phyloP scores from a whole-genome alignment of 2,113 vertebrate genomes.

The Gopherus flavomarginatus region DNA sequence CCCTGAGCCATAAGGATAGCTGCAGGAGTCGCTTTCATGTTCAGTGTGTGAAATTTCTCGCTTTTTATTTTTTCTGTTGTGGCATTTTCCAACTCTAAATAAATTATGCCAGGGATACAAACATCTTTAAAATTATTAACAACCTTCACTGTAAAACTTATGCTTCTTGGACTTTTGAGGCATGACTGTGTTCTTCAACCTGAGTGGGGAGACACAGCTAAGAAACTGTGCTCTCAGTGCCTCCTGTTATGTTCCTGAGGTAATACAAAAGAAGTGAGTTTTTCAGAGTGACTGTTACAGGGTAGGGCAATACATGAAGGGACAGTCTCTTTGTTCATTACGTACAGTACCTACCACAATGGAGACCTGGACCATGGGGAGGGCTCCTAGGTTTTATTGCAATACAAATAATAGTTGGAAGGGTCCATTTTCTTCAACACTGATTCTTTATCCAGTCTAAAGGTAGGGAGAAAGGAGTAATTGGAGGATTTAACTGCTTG shows the following conservation, averaged over 20 bases:
- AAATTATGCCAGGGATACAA: neutral
- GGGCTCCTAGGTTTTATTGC: neutral
- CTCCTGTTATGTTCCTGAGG: neutral
- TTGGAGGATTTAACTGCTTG: neutral
- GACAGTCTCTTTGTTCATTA: neutral
- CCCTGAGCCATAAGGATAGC: neutral
- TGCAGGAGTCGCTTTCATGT: neutral
- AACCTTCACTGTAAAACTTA: neutral
- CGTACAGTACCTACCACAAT: neutral
- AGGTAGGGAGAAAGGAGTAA: neutral
- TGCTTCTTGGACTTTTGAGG: neutral
- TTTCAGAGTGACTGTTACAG: neutral
- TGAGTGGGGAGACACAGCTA: neutral
- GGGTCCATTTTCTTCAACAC: neutral
- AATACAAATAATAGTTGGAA: neutral
- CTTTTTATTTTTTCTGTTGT: neutral
- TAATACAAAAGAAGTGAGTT: neutral
- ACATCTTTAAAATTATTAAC: neutral
- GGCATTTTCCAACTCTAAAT: neutral
- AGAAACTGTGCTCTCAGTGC: neutral
- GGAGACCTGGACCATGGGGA: neutral
- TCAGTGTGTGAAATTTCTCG: neutral
- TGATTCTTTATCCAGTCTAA: neutral
- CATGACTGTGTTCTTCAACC: neutral
- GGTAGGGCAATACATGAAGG: neutral